Percentiles rank a stretch among this genome's conserved stretches.
phyloP scores from a whole-genome alignment of 2,113 vertebrate species.

The Collichthys lucidus region DNA sequence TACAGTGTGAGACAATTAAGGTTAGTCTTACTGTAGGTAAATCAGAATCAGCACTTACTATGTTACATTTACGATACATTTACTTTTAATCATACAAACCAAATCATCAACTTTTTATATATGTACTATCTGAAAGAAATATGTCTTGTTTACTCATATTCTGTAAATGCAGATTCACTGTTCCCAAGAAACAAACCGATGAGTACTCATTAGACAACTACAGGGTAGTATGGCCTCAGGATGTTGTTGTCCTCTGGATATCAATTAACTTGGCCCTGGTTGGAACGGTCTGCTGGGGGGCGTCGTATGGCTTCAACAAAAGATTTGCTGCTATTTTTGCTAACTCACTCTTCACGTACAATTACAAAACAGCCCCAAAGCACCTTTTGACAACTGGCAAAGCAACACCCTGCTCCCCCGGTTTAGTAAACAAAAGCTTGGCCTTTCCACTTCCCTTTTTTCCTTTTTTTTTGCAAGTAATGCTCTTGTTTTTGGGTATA shows the following conservation, averaged over 20 bases:
- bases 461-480: neutral
- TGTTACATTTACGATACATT: neutral
- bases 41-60: neutral
- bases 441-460: constrained; percentile 28
- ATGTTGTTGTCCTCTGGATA: constrained; percentile 63
- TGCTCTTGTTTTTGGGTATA: constrained; percentile 11
- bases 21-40: constrained; percentile 1
- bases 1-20: constrained; percentile 29
- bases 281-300: constrained; percentile 18
- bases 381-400: constrained; percentile 54
- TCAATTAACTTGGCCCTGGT: constrained; percentile 53
- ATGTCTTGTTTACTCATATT: neutral
- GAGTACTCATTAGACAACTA: constrained; percentile 57
- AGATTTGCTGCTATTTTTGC: constrained; percentile 39
- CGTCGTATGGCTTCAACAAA: constrained; percentile 14
- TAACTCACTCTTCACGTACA: constrained; percentile 41
- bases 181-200: constrained; percentile 24
- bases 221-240: constrained; percentile 43
- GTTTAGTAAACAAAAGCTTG: constrained; percentile 42
- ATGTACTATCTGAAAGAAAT: neutral
- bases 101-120: constrained; percentile 4
- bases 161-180: constrained; percentile 8
- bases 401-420: constrained; percentile 26
- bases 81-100: constrained; percentile 6
- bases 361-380: constrained; percentile 64